Percentiles rank a stretch among this genome's conserved stretches.
Evolutionary conservation across 2,888 invertebrate genomes (phyloP).

Genomic region (Sesia apiformis): DNA sequence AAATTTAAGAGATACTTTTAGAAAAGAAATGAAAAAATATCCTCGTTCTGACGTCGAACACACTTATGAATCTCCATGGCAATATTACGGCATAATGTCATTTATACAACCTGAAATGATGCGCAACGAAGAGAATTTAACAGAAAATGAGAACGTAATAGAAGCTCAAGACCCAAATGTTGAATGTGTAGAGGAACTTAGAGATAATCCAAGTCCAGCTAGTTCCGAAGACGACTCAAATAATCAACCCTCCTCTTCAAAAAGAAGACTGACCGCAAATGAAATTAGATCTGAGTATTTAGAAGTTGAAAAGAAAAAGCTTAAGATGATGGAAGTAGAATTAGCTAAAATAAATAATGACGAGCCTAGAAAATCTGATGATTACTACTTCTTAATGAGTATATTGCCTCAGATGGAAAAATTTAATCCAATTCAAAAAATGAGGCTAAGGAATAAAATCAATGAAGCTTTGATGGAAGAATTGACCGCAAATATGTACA

Average conservation of each 20-base stretch:
- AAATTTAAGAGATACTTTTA: conserved; percentile 3
- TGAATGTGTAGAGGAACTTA: too few species aligned
- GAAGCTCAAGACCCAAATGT: too few species aligned
- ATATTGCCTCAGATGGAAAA: conserved; percentile 15
- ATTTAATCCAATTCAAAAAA: conserved; percentile 11
- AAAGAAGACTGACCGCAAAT: background rate
- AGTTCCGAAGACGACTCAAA: too few species aligned
- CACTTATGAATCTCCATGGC: background rate
- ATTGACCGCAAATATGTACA: conserved; percentile 1
- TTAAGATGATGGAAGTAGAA: conserved; percentile 13
- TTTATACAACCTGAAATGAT: background rate
- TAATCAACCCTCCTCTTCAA: too few species aligned
- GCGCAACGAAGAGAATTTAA: too few species aligned
- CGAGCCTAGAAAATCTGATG: conserved; percentile 10
- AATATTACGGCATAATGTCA: background rate
- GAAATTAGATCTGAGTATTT: conserved; percentile 1
- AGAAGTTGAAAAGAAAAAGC: conserved; percentile 15
- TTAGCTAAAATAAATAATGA: conserved; percentile 7
- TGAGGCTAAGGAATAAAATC: conserved; percentile 12
- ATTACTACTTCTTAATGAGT: conserved; percentile 16
- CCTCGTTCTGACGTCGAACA: conserved; percentile 1
- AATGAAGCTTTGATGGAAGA: conserved; percentile 13
- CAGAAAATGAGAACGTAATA: too few species aligned
- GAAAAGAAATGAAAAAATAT: conserved; percentile 3
- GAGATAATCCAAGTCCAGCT: too few species aligned